Percentiles rank a stretch among this genome's conserved stretches.
Conservation (phyloP, 2,797 vertebrate species). For the Trachops cirrhosus region DNA sequence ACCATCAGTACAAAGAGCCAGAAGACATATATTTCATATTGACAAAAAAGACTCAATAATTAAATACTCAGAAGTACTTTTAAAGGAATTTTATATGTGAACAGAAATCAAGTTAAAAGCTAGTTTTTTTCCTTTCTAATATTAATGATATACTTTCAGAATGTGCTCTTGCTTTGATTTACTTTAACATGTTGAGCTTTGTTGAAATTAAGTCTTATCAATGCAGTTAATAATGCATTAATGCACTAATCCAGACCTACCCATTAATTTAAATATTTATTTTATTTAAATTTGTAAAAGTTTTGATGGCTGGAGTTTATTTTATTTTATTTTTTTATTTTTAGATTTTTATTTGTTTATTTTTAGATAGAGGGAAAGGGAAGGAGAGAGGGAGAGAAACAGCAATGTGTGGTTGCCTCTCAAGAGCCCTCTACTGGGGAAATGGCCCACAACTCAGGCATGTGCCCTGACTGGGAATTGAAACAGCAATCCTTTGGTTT, state of each 20-base stretch:
- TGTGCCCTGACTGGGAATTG: too few species aligned
- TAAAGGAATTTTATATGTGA: not conserved
- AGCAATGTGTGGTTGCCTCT: too few species aligned
- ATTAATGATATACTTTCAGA: not conserved
- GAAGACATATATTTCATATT: not conserved
- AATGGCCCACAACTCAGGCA: too few species aligned
- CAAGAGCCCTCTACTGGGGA: too few species aligned
- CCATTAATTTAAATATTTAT: not conserved
- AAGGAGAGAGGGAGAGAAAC: too few species aligned
- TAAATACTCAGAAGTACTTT: not conserved
- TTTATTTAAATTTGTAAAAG: too few species aligned
- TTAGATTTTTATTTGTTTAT: too few species aligned
- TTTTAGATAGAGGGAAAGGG: too few species aligned
- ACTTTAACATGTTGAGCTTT: not conserved
- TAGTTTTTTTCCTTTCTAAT: not conserved
- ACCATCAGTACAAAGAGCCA: not conserved
- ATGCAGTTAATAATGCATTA: not conserved
- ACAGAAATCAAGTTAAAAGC: conserved; percentile 11
- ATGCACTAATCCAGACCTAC: not conserved
- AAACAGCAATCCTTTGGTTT: too few species aligned
- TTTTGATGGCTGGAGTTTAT: too few species aligned
- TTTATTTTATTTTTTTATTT: too few species aligned
- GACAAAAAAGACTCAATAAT: not conserved
- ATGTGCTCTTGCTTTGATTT: not conserved
- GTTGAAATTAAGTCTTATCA: not conserved